Percentiles rank a stretch among this genome's conserved stretches.
phyloP scores from a whole-genome alignment of 92 coral and sea anemone species.

The Montipora capitata region DNA sequence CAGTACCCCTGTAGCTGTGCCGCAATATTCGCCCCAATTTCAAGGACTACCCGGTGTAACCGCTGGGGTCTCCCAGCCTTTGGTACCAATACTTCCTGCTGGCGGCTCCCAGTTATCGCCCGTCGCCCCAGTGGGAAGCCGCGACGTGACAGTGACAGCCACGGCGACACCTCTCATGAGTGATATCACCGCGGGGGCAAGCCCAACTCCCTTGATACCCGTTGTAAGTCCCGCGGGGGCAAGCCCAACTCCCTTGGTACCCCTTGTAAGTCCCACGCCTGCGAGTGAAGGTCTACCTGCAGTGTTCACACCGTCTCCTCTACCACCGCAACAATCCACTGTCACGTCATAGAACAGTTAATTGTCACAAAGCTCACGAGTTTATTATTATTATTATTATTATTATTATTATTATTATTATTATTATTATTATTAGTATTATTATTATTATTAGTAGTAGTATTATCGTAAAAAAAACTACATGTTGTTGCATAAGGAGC shows the following conservation, averaged over 20 bases:
- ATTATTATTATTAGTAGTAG: no score
- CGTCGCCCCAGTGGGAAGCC: conserved; percentile 26
- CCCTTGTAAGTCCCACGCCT: neutral
- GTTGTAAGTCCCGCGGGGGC: conserved; percentile 44
- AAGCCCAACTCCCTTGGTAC: conserved; percentile 84
- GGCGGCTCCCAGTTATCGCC: conserved; percentile 21
- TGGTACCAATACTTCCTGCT: conserved; percentile 30
- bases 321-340: conserved; percentile 14
- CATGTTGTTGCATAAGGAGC: neutral
- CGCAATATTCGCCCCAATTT: conserved; percentile 71
- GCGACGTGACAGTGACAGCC: conserved; percentile 83
- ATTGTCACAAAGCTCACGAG: neutral
- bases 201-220: conserved; percentile 84
- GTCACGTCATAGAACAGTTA: conserved; percentile 33
- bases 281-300: conserved; percentile 14
- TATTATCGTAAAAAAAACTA: no score
- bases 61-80: conserved; percentile 20
- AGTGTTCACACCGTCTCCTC: conserved; percentile 20
- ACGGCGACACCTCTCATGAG: conserved; percentile 88
- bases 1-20: conserved; percentile 40
- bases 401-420: neutral
- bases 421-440: neutral
- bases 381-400: neutral
- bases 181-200: conserved; percentile 98
- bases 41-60: conserved; percentile 48